Evolutionary conservation across 92 coral and sea anemone genomes (phyloP).

Genomic region (Montipora capitata): DNA sequence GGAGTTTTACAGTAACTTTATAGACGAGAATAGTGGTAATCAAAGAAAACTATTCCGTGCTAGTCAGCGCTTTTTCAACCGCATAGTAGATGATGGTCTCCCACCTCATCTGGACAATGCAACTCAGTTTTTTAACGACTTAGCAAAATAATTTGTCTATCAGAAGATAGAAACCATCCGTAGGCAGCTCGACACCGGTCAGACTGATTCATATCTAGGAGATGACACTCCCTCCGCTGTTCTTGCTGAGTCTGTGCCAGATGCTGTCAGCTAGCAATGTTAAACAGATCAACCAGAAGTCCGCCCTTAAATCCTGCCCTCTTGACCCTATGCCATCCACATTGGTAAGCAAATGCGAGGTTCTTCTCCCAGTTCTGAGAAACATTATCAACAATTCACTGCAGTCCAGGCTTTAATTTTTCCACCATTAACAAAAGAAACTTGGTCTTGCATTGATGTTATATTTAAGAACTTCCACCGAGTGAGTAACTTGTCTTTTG

Average conservation of each 20-base stretch:
- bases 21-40: slow-evolving; percentile 55
- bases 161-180: slow-evolving; percentile 56
- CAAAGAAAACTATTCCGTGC: slow-evolving; percentile 51
- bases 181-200: slow-evolving; percentile 13
- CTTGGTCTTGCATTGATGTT: not conserved
- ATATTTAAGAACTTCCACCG: not conserved
- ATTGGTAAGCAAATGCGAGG: not conserved
- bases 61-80: slow-evolving; percentile 4
- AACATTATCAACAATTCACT: not conserved
- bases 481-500: not conserved
- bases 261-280: not conserved
- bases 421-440: not conserved
- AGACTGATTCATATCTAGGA: not conserved
- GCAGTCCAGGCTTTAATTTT: not conserved
- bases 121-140: slow-evolving; percentile 36
- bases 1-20: slow-evolving; percentile 46
- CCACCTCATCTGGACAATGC: not conserved
- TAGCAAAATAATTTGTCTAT: slow-evolving; percentile 65
- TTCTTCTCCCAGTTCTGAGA: not conserved
- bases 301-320: too few relatives aligned
- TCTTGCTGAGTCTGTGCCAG: not conserved
- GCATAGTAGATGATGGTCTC: slow-evolving; percentile 13
- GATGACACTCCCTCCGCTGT: slow-evolving; percentile 5
- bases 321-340: not conserved
- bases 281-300: not conserved